A percentile compares a stretch with the other conserved stretches of the same genome.
These are phyloP conservation scores for Andricus grossulariae DNA, from an alignment of 1,140 invertebrate species.

Conservation along the genomic window DNA sequence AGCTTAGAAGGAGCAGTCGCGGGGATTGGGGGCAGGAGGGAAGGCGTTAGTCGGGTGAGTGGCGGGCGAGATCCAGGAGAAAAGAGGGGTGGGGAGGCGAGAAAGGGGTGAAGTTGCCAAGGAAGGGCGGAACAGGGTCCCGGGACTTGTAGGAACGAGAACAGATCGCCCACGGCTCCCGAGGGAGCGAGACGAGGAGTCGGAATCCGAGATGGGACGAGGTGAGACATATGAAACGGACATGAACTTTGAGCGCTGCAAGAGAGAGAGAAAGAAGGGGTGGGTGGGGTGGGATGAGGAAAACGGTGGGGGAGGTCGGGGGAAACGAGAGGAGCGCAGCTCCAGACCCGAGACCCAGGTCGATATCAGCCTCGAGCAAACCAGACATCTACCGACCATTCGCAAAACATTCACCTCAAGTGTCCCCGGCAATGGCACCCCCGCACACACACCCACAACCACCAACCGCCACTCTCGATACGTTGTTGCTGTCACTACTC, in stretches of 20 bases:
- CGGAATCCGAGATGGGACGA: constrained; percentile 60
- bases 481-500: background rate
- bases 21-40: background rate
- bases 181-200: constrained; percentile 55
- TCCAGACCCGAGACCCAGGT: constrained; percentile 68
- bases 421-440: constrained; percentile 67
- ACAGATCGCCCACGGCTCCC: constrained; percentile 45
- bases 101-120: constrained; percentile 18
- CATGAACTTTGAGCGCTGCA: constrained; percentile 64
- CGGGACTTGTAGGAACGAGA: constrained; percentile 38
- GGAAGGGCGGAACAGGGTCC: constrained; percentile 31
- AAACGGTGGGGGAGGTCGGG: constrained; percentile 28
- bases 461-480: background rate
- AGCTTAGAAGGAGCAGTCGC: constrained; percentile 11
- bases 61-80: constrained; percentile 19
- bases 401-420: constrained; percentile 77
- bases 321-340: constrained; percentile 53
- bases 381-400: constrained; percentile 77
- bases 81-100: constrained; percentile 20
- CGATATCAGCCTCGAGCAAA: constrained; percentile 75
- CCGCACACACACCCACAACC: constrained; percentile 27
- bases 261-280: constrained; percentile 46
- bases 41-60: background rate
- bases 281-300: constrained; percentile 42
- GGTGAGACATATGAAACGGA: constrained; percentile 70